Percentiles rank a stretch among this genome's conserved stretches.
These are phyloP conservation scores for Ectemnius lituratus DNA, from an alignment of 2,888 invertebrate genomes.

Conservation along the genomic window DNA sequence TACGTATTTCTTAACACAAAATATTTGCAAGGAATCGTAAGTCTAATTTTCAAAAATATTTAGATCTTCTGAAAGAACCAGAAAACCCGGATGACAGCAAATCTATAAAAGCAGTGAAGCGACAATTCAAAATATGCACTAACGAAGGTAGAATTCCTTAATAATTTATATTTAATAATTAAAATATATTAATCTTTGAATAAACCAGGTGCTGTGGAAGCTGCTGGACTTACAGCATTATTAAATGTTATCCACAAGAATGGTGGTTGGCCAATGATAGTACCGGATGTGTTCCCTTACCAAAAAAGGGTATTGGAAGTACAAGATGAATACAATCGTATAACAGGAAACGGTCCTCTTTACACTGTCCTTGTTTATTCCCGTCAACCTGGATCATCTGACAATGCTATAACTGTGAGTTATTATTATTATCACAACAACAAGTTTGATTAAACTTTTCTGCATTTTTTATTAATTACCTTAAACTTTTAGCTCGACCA, in stretches of 20 bases:
- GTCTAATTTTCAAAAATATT: neutral
- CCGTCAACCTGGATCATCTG: neutral
- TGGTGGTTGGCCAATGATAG: neutral
- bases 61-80: neutral
- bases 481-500: neutral
- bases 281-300: neutral
- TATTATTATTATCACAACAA: too few species aligned
- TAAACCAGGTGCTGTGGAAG: neutral
- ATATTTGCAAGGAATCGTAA: too few species aligned
- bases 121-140: neutral
- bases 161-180: neutral
- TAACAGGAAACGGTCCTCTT: neutral
- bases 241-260: neutral
- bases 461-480: neutral
- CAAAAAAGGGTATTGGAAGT: neutral
- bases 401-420: neutral
- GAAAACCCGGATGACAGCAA: neutral
- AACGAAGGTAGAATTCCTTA: neutral
- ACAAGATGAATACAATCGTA: slow-evolving; percentile 1
- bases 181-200: neutral
- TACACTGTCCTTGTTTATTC: neutral
- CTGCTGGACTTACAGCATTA: neutral
- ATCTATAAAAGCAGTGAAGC: neutral
- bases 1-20: too few species aligned
- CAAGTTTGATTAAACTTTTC: neutral